Conservation (phyloP, 1,140 invertebrate species). For the Potamilus streckersoni region DNA sequence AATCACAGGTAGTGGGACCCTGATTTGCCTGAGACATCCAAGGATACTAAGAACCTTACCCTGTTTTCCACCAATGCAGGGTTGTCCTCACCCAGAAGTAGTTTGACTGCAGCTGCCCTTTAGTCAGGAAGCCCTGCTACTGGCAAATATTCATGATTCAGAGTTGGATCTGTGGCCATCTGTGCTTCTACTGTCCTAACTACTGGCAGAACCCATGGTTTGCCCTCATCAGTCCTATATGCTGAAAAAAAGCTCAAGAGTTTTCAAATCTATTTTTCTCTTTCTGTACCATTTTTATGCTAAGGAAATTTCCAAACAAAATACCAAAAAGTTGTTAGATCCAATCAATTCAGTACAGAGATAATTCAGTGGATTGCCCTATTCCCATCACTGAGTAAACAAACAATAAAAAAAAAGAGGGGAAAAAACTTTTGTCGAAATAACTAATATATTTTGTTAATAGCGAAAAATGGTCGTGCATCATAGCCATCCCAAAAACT, state of each 20-base stretch:
- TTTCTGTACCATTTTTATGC: too few relatives aligned
- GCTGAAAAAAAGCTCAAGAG: slow-evolving; percentile 73
- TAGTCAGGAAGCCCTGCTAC: slow-evolving; percentile 91
- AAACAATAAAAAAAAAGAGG: too few relatives aligned
- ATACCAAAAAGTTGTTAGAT: too few relatives aligned
- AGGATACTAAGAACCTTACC: slow-evolving; percentile 53
- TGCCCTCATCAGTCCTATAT: slow-evolving; percentile 91
- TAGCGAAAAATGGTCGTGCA: too few relatives aligned
- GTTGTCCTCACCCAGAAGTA: slow-evolving; percentile 87
- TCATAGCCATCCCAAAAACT: too few relatives aligned
- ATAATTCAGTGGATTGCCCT: too few relatives aligned
- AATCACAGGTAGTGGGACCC: neutral
- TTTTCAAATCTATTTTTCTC: too few relatives aligned
- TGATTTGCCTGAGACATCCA: neutral
- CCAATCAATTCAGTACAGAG: too few relatives aligned
- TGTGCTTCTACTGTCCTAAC: slow-evolving; percentile 89
- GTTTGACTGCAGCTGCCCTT: slow-evolving; percentile 79
- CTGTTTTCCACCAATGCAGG: slow-evolving; percentile 80
- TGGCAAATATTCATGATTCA: slow-evolving; percentile 97
- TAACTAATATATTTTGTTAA: too few relatives aligned
- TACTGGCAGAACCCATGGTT: slow-evolving; percentile 98
- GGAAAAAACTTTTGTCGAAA: too few relatives aligned
- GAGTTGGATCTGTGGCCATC: slow-evolving; percentile 82
- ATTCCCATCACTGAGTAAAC: too few relatives aligned
- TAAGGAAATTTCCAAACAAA: too few relatives aligned